Conservation (phyloP, 2,797 vertebrate genomes). For the Crotalus adamanteus region DNA sequence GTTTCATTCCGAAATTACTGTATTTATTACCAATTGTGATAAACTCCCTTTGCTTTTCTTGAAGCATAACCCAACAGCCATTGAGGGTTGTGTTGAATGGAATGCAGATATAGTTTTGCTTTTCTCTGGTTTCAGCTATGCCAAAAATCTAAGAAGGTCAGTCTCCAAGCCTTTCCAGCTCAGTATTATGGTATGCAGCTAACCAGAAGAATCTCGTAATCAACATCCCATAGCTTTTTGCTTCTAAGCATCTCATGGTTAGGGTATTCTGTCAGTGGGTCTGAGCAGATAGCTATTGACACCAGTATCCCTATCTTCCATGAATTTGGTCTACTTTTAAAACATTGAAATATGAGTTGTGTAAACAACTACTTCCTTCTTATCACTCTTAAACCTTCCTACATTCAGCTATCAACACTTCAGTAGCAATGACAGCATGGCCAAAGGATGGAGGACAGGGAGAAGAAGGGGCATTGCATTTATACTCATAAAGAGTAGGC, state of each 20-base stretch:
- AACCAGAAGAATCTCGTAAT: not conserved
- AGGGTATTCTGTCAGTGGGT: not conserved
- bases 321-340: not conserved
- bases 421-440: not conserved
- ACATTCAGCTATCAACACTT: not conserved
- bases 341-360: not conserved
- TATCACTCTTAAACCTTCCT: not conserved
- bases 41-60: not conserved
- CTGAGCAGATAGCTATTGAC: not conserved
- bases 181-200: not conserved
- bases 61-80: not conserved
- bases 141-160: not conserved
- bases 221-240: not conserved
- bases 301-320: not conserved
- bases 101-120: not conserved
- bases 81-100: not conserved
- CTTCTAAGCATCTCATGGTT: not conserved
- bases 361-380: not conserved
- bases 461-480: not conserved
- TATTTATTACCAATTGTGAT: not conserved
- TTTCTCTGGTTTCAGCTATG: not conserved
- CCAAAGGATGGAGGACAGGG: not conserved
- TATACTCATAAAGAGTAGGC: not conserved
- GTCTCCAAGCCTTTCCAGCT: not conserved
- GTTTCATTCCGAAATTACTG: not conserved